Evolutionary conservation across 2,888 invertebrate genomes (phyloP), one percentile per base, ranked within the genome.

Genomic region (Achlya flavicornis): DNA sequence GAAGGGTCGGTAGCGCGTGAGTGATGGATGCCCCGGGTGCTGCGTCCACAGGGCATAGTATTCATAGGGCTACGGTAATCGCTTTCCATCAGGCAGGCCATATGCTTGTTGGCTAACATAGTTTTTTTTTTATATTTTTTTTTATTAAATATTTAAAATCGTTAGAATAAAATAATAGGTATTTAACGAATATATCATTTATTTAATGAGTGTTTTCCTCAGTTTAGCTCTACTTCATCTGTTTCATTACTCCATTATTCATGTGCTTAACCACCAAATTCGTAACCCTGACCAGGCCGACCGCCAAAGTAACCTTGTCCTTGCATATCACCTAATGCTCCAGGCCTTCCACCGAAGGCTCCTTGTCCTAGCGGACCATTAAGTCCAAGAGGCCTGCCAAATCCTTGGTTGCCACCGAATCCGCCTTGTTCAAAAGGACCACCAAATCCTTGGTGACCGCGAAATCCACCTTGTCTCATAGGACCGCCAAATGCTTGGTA

Each of bases 351-450:
- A 12, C 41, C 43, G 6, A 19, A 26, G 26, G 12, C 60, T 5
- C 41, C 19, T 19, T 60, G 60, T 12, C 58, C 38, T 10, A 46
- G n/a, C n/a, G 14, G n/a, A 5, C 46, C 46, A 6, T 7, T 2
- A 58, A 35, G 41, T 60, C 41, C 60, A 19, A 53, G 19, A 53
- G 16, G 53, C 3, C 19, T 19, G 4, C 53, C 19, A 10, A 53
- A 10, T 12, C 19, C 41, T 4, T 33, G 19, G 19, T 41, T 8
- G 0, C 41, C 41, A 19, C 41, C 41, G 10, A 41, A 41, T 41
- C 60, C 60, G 1, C 26, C 60, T 10, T 41, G 60, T 19, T 43
- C 60, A 53, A 53, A 53, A 19, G 53, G 53, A 19, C 19, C 16
- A 8, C 12, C 12, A 14, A 41, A 60, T 41, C 41, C 41, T 41